Conservation (phyloP, 2,797 vertebrate species). For the Gambelia wislizenii region DNA sequence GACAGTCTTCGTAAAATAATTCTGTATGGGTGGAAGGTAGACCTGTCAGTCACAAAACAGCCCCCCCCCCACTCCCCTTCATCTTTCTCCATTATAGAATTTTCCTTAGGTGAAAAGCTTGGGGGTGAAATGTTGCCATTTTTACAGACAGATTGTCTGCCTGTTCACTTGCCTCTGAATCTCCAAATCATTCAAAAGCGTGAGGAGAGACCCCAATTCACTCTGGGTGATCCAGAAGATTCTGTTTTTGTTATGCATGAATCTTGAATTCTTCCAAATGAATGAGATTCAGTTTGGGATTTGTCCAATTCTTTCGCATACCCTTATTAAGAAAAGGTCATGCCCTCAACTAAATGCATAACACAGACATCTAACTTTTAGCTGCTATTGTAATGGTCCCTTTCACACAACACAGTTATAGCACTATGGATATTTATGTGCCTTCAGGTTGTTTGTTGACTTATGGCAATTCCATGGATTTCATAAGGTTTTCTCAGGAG, state of each 20-base stretch:
- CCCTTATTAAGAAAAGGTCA: background rate
- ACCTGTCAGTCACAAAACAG: background rate
- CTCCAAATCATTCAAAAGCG: background rate
- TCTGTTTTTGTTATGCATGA: background rate
- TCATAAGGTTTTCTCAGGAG: no score
- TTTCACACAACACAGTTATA: background rate
- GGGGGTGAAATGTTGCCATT: background rate
- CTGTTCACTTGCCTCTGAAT: background rate
- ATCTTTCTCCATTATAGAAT: background rate
- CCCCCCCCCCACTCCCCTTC: background rate
- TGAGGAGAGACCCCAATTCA: background rate
- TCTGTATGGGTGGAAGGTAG: no score
- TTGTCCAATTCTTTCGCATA: background rate
- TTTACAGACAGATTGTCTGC: background rate
- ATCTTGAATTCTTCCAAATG: background rate
- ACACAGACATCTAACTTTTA: conserved; percentile 3
- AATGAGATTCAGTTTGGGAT: background rate
- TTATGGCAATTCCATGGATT: no score
- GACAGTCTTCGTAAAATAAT: background rate
- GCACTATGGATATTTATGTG: no score
- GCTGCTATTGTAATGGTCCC: background rate
- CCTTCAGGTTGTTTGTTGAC: no score
- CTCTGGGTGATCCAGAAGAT: no score
- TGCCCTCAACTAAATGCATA: background rate
- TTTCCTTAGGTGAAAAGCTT: background rate